phyloP scores from a whole-genome alignment of 2,797 vertebrate genomes.

The Rhinophrynus dorsalis region DNA sequence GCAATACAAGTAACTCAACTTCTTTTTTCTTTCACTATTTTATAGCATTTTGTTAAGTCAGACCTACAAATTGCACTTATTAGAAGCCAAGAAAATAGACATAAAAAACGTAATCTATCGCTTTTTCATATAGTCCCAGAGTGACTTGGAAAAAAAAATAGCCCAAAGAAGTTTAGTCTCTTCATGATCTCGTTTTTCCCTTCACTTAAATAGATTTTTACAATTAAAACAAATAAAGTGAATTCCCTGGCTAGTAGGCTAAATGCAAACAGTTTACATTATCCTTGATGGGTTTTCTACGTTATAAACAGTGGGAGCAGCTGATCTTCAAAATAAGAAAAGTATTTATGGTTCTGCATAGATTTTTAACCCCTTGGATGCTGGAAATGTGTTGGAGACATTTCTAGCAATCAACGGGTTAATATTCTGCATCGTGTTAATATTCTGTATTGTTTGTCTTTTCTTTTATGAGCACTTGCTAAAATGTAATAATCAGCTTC shows the following conservation, averaged over 20 bases:
- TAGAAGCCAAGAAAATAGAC: not conserved
- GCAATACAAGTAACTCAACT: slow-evolving; percentile 29
- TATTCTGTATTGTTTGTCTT: too few species aligned
- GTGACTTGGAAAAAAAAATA: slow-evolving; percentile 50
- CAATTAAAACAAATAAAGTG: slow-evolving; percentile 62
- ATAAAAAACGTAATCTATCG: slow-evolving; percentile 37
- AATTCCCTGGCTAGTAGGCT: slow-evolving; percentile 38
- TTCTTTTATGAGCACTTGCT: too few species aligned
- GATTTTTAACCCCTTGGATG: too few species aligned
- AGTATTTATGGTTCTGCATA: slow-evolving; percentile 48
- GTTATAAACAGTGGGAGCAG: slow-evolving; percentile 53
- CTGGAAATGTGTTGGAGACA: too few species aligned
- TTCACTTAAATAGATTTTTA: slow-evolving; percentile 55
- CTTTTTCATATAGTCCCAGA: slow-evolving; percentile 42
- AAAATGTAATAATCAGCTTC: too few species aligned
- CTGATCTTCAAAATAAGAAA: slow-evolving; percentile 43
- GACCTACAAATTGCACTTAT: slow-evolving; percentile 42
- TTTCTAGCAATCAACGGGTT: too few species aligned
- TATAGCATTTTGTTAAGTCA: slow-evolving; percentile 31
- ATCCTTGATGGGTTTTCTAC: slow-evolving; percentile 48
- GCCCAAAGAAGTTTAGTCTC: slow-evolving; percentile 50
- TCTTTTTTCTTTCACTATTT: slow-evolving; percentile 24
- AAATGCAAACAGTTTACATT: slow-evolving; percentile 52
- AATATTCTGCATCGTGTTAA: too few species aligned
- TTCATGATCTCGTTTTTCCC: slow-evolving; percentile 52